A percentile compares a stretch with the other conserved stretches of the same genome.
phyloP scores from a whole-genome alignment of 2,113 vertebrate species.

The Campylomormyrus numenius region DNA sequence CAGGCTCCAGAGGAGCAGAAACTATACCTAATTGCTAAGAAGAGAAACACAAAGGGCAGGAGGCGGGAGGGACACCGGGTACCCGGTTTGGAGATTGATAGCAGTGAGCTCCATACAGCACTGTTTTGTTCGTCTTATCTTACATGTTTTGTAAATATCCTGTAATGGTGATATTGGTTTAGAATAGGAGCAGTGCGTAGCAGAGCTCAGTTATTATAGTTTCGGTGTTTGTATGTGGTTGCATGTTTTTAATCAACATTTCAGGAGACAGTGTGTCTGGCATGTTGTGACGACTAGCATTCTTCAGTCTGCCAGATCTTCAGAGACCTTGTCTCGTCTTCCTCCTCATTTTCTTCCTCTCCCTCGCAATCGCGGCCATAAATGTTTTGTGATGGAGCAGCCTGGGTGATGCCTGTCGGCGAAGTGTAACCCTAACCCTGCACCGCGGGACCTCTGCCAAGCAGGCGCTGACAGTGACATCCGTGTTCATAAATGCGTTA shows the following conservation, averaged over 20 bases:
- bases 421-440: neutral
- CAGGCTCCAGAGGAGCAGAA: neutral
- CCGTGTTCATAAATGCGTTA: neutral
- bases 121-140: neutral
- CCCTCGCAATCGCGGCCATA: neutral
- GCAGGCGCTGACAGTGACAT: neutral
- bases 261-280: neutral
- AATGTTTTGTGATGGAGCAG: neutral
- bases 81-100: neutral
- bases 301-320: neutral
- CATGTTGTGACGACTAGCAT: neutral
- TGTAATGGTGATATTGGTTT: neutral
- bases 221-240: neutral
- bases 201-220: neutral
- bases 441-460: neutral
- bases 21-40: neutral
- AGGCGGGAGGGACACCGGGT: neutral
- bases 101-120: neutral
- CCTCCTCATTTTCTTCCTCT: neutral
- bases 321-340: neutral
- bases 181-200: neutral
- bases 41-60: neutral
- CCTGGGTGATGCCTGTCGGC: neutral
- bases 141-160: neutral
- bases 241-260: neutral